These are phyloP conservation scores for Falco cherrug DNA, from an alignment of 2,797 vertebrate species.

Conservation along the genomic window DNA sequence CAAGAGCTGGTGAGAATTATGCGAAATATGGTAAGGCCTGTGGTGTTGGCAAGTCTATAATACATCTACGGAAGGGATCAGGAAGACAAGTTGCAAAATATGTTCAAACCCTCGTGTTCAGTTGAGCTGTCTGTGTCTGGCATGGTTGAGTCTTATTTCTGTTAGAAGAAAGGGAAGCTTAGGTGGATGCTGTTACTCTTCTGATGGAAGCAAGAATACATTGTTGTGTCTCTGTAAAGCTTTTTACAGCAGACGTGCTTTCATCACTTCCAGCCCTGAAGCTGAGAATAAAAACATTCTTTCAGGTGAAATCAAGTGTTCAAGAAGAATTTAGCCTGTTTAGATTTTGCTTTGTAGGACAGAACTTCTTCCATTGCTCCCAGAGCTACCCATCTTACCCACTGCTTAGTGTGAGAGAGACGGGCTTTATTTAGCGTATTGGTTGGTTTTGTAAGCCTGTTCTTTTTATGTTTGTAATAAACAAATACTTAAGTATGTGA, in stretches of 20 bases:
- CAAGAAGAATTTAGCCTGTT: not conserved
- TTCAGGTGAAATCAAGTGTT: slow-evolving; percentile 23
- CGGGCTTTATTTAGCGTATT: not conserved
- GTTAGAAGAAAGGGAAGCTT: not conserved
- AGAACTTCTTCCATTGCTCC: not conserved
- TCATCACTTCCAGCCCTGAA: not conserved
- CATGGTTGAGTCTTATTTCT: not conserved
- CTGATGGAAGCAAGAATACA: not conserved
- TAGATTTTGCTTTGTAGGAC: not conserved
- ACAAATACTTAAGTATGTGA: not conserved
- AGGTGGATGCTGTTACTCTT: not conserved
- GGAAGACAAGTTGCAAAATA: not conserved
- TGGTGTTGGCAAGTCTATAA: not conserved
- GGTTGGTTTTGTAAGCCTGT: not conserved
- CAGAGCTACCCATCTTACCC: not conserved
- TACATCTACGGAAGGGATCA: not conserved
- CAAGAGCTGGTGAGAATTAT: not conserved
- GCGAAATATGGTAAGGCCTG: not conserved
- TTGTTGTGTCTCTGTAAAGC: not conserved
- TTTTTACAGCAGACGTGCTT: not conserved
- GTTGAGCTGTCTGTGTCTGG: not conserved
- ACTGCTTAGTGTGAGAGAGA: not conserved
- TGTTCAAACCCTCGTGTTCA: not conserved
- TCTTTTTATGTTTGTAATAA: not conserved
- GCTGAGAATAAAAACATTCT: not conserved